Evolutionary conservation across 2,113 vertebrate species (phyloP).

Genomic region (Ramphastos sulfuratus): DNA sequence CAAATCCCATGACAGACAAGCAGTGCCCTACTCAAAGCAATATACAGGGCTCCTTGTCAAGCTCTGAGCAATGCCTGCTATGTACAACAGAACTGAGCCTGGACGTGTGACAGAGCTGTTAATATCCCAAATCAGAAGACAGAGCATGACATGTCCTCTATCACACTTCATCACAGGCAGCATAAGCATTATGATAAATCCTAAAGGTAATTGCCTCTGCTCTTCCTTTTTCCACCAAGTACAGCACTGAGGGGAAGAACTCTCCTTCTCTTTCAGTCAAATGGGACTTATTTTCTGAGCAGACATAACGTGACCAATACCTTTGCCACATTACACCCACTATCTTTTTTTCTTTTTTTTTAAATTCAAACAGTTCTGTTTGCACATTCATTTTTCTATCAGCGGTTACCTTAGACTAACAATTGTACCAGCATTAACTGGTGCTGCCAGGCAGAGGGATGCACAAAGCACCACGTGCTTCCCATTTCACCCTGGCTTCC

Average conservation of each 20-base stretch:
- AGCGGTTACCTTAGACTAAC: background rate
- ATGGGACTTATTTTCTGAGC: background rate
- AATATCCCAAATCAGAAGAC: background rate
- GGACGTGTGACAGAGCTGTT: background rate
- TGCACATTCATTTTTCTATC: constrained; percentile 9
- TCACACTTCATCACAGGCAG: background rate
- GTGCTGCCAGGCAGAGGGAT: constrained; percentile 2
- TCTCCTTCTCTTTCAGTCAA: background rate
- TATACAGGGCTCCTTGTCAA: accelerated
- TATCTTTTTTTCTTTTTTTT: background rate
- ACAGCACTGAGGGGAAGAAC: background rate
- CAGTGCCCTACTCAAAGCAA: background rate
- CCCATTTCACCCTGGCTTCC: background rate
- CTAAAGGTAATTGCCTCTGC: background rate
- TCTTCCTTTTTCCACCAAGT: background rate
- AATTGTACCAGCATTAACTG: background rate
- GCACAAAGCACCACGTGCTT: background rate
- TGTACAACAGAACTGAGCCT: background rate
- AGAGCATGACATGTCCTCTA: accelerated
- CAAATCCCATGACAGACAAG: background rate
- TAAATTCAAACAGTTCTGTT: constrained; percentile 28
- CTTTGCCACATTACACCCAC: background rate
- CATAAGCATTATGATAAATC: background rate
- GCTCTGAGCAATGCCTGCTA: background rate
- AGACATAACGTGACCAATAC: background rate